Base-by-base conservation (phyloP, 2,888 invertebrate species). In the Polydrusus tereticollis region DNA sequence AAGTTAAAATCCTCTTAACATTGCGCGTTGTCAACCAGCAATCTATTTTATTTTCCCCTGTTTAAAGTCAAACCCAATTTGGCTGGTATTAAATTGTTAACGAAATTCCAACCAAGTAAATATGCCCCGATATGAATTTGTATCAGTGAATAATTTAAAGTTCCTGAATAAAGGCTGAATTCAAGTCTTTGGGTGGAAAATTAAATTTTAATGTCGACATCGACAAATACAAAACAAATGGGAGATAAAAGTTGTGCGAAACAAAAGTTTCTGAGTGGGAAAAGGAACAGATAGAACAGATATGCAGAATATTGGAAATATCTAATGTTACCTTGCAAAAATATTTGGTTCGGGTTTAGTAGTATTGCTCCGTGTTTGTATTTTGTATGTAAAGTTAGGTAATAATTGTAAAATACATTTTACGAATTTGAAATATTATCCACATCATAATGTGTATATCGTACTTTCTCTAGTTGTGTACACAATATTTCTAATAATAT, bases 161-260 rank as follows among this genome's bases (percentile, higher is more conserved):
- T 62, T 65, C 65, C 29, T 62, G 41, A 73, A 72, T 69, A 75
- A 75, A 73, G 52, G 68, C 63, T 68, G 75, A 75, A 75, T 75
- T 76, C 76, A 75, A 72, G 79, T 78, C 76, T 78, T 77, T 73
- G 73, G 65, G 69, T 59, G 74, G 73, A 64, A 80, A 80, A 81
- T 81, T 80, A 81, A 82, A 82, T 80, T 81, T 82, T 82, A 81
- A 81, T 82, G 78, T 80, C 78, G 77, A 78, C 77, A 75, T 74
- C 79, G 75, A 69, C 71, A 60, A 14, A 21, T 36, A 21, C 33
- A 33, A 29, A 65, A 29, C 45, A 47, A 50, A 63, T 26, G 12
- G 20, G 16, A 16, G 52, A 29, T 29, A 52, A 52, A 52, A 52
- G 26, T 52, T 52, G 26, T 29, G 4, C 16, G 10, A 47, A 47